Conservation (phyloP, 2,888 invertebrate species). For the Macrosoma leucophasiata region DNA sequence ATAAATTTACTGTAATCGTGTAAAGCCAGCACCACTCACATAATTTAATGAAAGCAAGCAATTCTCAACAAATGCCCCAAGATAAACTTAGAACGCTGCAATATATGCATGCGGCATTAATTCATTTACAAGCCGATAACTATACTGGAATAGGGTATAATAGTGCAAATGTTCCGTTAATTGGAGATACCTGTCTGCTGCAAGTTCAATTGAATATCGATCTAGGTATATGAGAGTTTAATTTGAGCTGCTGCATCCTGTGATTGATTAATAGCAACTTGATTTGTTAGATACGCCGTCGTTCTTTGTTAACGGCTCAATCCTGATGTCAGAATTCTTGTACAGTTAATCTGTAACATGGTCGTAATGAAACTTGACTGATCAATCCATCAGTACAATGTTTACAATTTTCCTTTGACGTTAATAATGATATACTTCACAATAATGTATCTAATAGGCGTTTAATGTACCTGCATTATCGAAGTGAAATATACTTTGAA, state of each 20-base stretch:
- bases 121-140: too few species aligned
- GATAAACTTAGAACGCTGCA: too few species aligned
- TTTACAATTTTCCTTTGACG: background rate
- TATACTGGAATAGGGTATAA: conserved; percentile 29
- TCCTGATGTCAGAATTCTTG: conserved; percentile 2
- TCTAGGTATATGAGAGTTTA: conserved; percentile 37
- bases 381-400: too few species aligned
- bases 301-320: conserved; percentile 1
- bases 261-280: conserved; percentile 37
- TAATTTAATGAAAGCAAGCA: conserved; percentile 56
- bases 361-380: too few species aligned
- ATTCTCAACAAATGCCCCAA: too few species aligned
- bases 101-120: too few species aligned
- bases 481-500: too few species aligned
- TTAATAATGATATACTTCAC: conserved; percentile 5
- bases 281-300: conserved; percentile 13
- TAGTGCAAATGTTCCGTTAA: conserved; percentile 48
- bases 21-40: conserved; percentile 61
- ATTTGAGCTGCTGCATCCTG: conserved; percentile 44
- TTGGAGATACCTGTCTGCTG: conserved; percentile 53
- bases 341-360: background rate
- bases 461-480: too few species aligned
- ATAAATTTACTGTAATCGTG: conserved; percentile 70
- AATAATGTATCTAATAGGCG: too few species aligned
- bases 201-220: conserved; percentile 41